Evolutionary conservation across 37 sponge, comb jelly and placozoan species (phyloP).

Genomic region (Geodia barretti): DNA sequence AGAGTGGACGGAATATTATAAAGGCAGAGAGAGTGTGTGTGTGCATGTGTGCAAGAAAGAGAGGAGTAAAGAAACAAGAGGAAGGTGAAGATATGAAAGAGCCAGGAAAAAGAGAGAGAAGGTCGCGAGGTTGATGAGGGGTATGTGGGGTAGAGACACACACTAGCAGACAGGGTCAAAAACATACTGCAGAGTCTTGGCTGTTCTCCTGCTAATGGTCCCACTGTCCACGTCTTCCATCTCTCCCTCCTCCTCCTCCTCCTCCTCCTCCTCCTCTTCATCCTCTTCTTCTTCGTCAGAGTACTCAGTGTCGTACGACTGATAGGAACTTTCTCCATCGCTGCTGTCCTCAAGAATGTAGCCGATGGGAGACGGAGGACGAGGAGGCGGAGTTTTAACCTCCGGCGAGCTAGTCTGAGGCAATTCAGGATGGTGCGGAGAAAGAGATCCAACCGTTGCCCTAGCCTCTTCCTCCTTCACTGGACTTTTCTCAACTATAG

Average conservation of each 20-base stretch:
- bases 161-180: slow-evolving; percentile 2
- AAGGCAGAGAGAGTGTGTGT: slow-evolving; percentile 8
- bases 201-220: neutral
- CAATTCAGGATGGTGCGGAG: neutral
- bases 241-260: neutral
- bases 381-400: slow-evolving; percentile 54
- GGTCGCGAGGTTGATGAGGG: too few species aligned
- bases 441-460: neutral
- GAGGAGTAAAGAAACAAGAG: neutral
- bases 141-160: slow-evolving; percentile 4
- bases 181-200: neutral
- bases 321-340: neutral
- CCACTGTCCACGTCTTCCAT: neutral
- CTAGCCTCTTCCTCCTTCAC: neutral
- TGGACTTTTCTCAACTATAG: neutral
- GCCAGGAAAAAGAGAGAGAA: too few species aligned
- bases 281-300: slow-evolving; percentile 26
- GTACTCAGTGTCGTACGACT: neutral
- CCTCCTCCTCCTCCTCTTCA: neutral
- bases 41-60: slow-evolving; percentile 21
- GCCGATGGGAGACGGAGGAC: slow-evolving; percentile 40
- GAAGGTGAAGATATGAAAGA: neutral
- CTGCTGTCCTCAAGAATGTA: slow-evolving; percentile 13
- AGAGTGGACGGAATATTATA: neutral
- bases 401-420: neutral